Percentiles rank a stretch among this genome's conserved stretches.
Conservation (phyloP, 37 sponge, comb jelly and placozoan genomes). For the Ephydatia muelleri region DNA sequence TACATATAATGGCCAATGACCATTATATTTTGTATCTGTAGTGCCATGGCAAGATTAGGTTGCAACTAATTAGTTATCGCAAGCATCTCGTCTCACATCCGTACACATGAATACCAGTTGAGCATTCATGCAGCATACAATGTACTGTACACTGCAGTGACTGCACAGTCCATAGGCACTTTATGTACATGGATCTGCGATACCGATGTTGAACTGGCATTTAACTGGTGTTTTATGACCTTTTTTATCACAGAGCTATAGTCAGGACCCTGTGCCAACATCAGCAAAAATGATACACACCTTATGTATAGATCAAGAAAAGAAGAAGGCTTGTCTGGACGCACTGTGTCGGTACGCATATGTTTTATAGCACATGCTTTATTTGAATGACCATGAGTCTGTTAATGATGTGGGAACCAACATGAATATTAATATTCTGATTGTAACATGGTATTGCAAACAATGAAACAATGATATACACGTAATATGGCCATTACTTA, state of each 20-base stretch:
- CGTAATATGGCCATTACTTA: too few species aligned
- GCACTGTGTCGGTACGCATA: constrained; percentile 54
- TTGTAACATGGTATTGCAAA: too few species aligned
- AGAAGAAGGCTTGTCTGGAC: constrained; percentile 60
- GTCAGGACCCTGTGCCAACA: constrained; percentile 55
- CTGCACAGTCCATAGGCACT: too few species aligned
- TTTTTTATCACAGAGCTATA: constrained; percentile 40
- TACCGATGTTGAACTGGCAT: not conserved
- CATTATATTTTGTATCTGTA: too few species aligned
- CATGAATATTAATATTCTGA: not conserved
- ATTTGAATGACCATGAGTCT: not conserved
- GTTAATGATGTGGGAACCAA: not conserved
- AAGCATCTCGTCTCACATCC: too few species aligned
- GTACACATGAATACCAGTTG: too few species aligned
- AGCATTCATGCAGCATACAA: too few species aligned
- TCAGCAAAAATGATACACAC: constrained; percentile 83
- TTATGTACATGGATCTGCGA: constrained; percentile 3
- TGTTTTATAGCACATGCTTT: not conserved
- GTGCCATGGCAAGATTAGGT: too few species aligned
- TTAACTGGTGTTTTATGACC: not conserved
- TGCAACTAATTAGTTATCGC: too few species aligned
- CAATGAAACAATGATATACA: too few species aligned
- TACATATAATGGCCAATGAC: too few species aligned
- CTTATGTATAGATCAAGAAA: constrained; percentile 59
- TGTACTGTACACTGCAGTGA: too few species aligned